Percentiles rank a stretch among this genome's conserved stretches.
Evolutionary conservation across 2,113 vertebrate genomes (phyloP).

Genomic region (Prunella fulvescens): DNA sequence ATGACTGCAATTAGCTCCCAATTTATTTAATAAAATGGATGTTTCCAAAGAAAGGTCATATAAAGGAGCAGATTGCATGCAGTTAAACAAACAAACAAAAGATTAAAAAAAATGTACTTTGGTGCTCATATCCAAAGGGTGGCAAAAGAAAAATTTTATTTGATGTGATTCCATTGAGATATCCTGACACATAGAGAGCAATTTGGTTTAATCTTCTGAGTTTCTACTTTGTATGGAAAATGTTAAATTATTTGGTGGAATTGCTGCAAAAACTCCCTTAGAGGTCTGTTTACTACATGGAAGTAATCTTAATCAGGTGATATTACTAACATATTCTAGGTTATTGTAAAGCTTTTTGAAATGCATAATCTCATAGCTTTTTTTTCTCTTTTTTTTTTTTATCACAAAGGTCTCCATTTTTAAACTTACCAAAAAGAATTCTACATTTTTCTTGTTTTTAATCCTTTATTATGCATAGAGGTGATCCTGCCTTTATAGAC

Average conservation of each 20-base stretch:
- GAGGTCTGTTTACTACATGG: background rate
- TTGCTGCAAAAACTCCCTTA: background rate
- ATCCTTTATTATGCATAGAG: background rate
- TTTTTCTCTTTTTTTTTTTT: background rate
- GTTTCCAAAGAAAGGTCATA: background rate
- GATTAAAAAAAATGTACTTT: background rate
- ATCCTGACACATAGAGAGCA: background rate
- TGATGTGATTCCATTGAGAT: background rate
- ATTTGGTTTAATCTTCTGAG: background rate
- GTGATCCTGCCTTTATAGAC: conserved; percentile 16
- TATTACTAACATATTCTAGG: background rate
- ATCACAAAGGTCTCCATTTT: background rate
- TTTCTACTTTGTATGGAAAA: background rate
- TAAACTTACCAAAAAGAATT: background rate
- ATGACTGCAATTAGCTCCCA: conserved; percentile 37
- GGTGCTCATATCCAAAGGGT: background rate
- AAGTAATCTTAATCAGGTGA: background rate
- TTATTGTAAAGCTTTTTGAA: background rate
- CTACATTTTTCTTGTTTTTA: background rate
- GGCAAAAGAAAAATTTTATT: background rate
- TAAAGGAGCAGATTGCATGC: background rate
- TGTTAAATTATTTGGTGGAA: background rate
- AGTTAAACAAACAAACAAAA: background rate
- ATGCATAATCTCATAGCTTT: background rate
- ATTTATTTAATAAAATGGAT: background rate